phyloP scores from a whole-genome alignment of 1,140 invertebrate genomes.

The Papilio machaon region DNA sequence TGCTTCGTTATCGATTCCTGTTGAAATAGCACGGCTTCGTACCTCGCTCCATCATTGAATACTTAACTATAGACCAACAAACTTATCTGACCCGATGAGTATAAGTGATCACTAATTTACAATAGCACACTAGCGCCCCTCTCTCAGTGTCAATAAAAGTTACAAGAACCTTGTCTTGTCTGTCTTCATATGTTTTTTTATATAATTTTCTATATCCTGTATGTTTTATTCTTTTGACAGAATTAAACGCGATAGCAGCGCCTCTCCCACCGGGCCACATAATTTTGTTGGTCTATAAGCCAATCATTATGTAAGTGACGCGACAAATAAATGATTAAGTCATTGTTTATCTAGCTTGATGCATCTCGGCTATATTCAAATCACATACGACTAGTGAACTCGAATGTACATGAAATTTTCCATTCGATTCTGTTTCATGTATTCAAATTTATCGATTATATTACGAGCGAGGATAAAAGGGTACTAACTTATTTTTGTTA shows the following conservation, averaged over 20 bases:
- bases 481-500: slow-evolving; percentile 32
- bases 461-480: slow-evolving; percentile 31
- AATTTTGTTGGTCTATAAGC: background rate
- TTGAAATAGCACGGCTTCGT: slow-evolving; percentile 37
- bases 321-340: slow-evolving; percentile 37
- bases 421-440: slow-evolving; percentile 30
- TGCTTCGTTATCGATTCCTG: slow-evolving; percentile 38
- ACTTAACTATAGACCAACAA: background rate
- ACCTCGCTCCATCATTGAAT: slow-evolving; percentile 28
- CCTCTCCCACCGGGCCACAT: background rate
- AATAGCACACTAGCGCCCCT: background rate
- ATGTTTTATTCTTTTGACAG: background rate
- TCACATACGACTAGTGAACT: slow-evolving; percentile 17
- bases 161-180: background rate
- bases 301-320: slow-evolving; percentile 22
- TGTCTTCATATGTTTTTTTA: background rate
- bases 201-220: background rate
- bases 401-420: slow-evolving; percentile 28
- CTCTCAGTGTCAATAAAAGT: background rate
- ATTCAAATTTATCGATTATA: slow-evolving; percentile 38
- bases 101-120: background rate
- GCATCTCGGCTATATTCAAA: slow-evolving; percentile 28
- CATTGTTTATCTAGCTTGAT: slow-evolving; percentile 19
- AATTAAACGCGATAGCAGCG: background rate
- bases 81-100: background rate